Conservation (phyloP, 92 coral and sea anemone species). For the Phenganax subtilis region DNA sequence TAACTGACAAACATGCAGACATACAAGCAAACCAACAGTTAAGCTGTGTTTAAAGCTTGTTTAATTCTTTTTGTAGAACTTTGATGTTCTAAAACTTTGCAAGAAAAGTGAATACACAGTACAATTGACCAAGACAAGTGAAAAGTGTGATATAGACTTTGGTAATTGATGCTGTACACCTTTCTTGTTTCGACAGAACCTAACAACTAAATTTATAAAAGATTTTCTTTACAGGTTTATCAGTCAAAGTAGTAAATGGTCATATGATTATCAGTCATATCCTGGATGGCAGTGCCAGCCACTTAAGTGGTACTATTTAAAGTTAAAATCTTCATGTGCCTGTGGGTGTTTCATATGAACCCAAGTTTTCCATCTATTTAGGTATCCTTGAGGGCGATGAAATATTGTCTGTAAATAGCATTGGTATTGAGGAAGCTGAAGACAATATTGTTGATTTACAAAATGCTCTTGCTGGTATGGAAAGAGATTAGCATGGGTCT, state of each 20-base stretch:
- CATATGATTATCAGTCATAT: slow-evolving; percentile 68
- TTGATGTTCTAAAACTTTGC: slow-evolving; percentile 58
- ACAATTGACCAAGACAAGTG: slow-evolving; percentile 72
- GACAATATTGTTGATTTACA: slow-evolving; percentile 69
- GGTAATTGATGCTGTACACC: slow-evolving; percentile 48
- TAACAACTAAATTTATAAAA: neutral
- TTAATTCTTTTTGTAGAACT: slow-evolving; percentile 1
- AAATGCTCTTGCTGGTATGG: slow-evolving; percentile 75
- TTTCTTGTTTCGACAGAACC: neutral
- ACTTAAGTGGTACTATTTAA: slow-evolving; percentile 69
- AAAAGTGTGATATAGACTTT: slow-evolving; percentile 67
- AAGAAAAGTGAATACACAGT: slow-evolving; percentile 70
- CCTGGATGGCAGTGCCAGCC: slow-evolving; percentile 74
- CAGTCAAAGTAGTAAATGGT: slow-evolving; percentile 56
- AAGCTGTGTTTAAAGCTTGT: too few species aligned
- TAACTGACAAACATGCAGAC: too few species aligned
- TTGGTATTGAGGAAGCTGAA: slow-evolving; percentile 72
- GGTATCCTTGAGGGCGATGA: slow-evolving; percentile 92
- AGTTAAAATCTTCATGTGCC: too few species aligned
- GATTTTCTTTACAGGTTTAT: slow-evolving; percentile 23
- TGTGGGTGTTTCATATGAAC: too few species aligned
- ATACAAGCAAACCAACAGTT: too few species aligned
- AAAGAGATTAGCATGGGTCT: too few species aligned
- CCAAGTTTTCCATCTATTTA: neutral
- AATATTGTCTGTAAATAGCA: slow-evolving; percentile 75